These are phyloP conservation scores for Zaprionus obscuricornis DNA, from an alignment of 2,888 invertebrate species.

Conservation along the genomic window DNA sequence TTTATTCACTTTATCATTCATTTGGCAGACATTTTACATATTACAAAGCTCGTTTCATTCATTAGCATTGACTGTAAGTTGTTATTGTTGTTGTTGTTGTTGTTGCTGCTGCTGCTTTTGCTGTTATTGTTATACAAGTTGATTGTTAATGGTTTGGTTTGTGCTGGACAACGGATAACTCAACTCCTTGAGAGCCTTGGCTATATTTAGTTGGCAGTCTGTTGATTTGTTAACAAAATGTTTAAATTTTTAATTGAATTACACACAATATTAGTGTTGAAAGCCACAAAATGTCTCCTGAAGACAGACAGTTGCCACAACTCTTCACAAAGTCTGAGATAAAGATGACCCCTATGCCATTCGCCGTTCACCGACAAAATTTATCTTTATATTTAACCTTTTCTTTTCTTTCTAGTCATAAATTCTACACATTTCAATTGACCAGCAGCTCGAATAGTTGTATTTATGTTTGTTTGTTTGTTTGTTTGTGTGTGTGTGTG, in stretches of 20 bases:
- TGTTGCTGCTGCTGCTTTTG: constrained; percentile 5
- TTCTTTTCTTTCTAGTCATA: constrained; percentile 55
- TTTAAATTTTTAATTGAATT: constrained; percentile 61
- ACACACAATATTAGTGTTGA: constrained; percentile 29
- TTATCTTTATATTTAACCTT: constrained; percentile 46
- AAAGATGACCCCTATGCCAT: constrained; percentile 43
- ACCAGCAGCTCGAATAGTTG: constrained; percentile 33
- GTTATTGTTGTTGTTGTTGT: constrained; percentile 29
- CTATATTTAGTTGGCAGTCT: constrained; percentile 46
- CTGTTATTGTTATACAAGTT: constrained; percentile 1
- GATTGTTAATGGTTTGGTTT: constrained; percentile 23
- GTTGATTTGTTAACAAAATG: constrained; percentile 43
- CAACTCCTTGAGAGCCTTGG: constrained; percentile 26
- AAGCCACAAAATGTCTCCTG: no score
- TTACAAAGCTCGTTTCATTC: constrained; percentile 70
- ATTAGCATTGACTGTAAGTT: constrained; percentile 58
- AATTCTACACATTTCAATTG: constrained; percentile 75
- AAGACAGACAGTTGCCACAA: no score
- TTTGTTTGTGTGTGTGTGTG: constrained; percentile 27
- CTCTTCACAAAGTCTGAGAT: no score
- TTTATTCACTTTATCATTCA: constrained; percentile 48
- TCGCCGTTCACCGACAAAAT: constrained; percentile 48
- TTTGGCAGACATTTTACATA: constrained; percentile 66
- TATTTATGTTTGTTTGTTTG: no score
- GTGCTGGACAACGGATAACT: constrained; percentile 43